phyloP scores from a whole-genome alignment of 2,888 invertebrate species.

The Podabrus alpinus region DNA sequence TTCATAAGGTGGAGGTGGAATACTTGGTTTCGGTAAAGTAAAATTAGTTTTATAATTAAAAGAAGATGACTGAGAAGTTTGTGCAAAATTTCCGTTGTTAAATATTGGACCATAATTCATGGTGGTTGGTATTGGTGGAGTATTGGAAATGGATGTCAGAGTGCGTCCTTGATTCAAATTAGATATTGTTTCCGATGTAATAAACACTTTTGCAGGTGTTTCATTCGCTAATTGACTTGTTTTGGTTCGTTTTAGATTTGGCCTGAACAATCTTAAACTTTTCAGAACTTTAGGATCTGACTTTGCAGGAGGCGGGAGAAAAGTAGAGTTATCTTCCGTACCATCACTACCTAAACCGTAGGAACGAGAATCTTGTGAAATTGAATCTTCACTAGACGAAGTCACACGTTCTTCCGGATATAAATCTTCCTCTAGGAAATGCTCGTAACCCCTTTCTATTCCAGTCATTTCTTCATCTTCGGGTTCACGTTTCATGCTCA shows the following conservation, averaged over 20 bases:
- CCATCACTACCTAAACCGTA: conserved; percentile 58
- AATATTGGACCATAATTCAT: not conserved
- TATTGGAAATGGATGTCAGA: not conserved
- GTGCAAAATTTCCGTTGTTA: not conserved
- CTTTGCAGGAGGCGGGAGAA: conserved; percentile 37
- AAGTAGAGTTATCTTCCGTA: conserved; percentile 40
- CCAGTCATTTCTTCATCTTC: conserved; percentile 44
- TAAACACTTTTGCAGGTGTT: conserved; percentile 19
- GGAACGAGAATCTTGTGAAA: conserved; percentile 57
- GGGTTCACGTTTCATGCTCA: conserved; percentile 62
- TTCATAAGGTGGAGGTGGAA: not conserved
- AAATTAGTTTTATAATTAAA: not conserved
- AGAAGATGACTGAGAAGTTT: not conserved
- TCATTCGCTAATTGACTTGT: conserved; percentile 14
- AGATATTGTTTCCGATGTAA: not conserved
- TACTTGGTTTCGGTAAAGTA: not conserved
- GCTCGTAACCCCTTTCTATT: conserved; percentile 47
- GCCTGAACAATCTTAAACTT: conserved; percentile 59
- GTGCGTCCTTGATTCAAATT: not conserved
- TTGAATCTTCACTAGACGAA: conserved; percentile 55
- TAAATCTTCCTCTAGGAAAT: conserved; percentile 42
- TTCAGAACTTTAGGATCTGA: conserved; percentile 61
- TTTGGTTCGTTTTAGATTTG: conserved; percentile 47
- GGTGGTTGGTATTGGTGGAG: not conserved
- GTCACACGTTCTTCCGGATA: conserved; percentile 41